Base-by-base conservation (phyloP, 2,797 vertebrate genomes). In the Sebastes taczanowskii region DNA sequence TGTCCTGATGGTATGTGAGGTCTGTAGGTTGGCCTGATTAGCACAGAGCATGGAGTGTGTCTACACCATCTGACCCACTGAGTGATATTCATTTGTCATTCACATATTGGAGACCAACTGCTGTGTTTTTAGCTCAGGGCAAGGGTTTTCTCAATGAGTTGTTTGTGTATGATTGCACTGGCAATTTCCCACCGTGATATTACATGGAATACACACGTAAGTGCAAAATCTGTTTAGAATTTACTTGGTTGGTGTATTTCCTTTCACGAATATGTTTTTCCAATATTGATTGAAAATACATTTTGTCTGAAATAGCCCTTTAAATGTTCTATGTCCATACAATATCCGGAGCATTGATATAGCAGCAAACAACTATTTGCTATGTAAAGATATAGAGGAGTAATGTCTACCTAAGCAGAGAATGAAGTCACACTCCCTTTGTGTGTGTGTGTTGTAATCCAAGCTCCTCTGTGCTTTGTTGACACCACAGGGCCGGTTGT, bases 81-180 rank as follows among this genome's bases (percentile, higher is more conserved):
- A 89, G 86, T 91, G 92, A 93, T 91, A 92, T 93, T 93, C 92
- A 94, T 94, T 94, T 94, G 91, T 94, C 93, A 93, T 93, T 94
- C 91, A 90, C 91, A 94, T 93, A 93, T 93, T 91, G 91, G 90
- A 90, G 88, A 91, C 90, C 93, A 83, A 93, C 94, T 85, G 92
- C 94, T 94, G 94, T 82, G 92, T 65, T 80, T 89, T 87, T 90
- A 46, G 92, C 93, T 92, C 85, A 83, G 83, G 93, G 94, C 94
- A 91, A 91, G 78, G 80, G 79, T 88, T 94, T 91, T 91, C 83
- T 91, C 86, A 83, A 81, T 85, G 89, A 89, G 77, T 84, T 87
- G 85, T 92, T 93, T 92, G 86, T 91, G 84, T 93, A 81, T 91
- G 88, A 94, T 81, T 86, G 90, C 92, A 83, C 92, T 78, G 74